Evolutionary conservation across 2,113 vertebrate genomes (phyloP).

Genomic region (Anolis carolinensis): DNA sequence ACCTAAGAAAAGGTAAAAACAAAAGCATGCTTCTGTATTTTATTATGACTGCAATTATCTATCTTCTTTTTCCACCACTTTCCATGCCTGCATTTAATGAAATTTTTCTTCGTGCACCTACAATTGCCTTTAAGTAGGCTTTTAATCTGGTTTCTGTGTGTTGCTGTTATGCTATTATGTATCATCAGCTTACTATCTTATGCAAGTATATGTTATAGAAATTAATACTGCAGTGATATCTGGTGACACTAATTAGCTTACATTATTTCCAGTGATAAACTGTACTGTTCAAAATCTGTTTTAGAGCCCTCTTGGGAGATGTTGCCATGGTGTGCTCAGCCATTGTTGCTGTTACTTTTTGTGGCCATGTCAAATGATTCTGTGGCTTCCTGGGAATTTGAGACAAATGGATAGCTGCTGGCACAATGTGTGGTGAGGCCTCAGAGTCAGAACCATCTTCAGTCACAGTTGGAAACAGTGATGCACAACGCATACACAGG

Average conservation of each 20-base stretch:
- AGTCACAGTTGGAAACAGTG: neutral
- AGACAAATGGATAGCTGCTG: neutral
- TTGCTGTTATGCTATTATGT: conserved; percentile 53
- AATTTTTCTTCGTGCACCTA: conserved; percentile 45
- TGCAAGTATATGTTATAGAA: conserved; percentile 62
- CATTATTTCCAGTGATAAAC: conserved; percentile 54
- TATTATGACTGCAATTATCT: conserved; percentile 34
- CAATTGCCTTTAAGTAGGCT: conserved; percentile 49
- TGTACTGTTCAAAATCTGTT: conserved; percentile 50
- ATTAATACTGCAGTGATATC: conserved; percentile 65
- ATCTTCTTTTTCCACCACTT: conserved; percentile 44
- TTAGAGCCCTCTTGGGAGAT: conserved; percentile 39
- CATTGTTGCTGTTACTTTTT: neutral
- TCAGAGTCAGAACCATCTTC: neutral
- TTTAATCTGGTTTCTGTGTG: conserved; percentile 53
- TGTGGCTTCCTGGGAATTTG: neutral
- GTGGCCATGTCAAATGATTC: too few relatives aligned
- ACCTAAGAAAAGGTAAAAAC: conserved; percentile 3
- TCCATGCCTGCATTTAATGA: conserved; percentile 48
- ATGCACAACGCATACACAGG: neutral
- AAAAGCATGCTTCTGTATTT: conserved; percentile 38
- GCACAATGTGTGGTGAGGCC: neutral
- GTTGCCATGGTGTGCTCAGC: conserved; percentile 25
- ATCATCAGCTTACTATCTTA: conserved; percentile 63
- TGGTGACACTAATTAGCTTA: conserved; percentile 66